Conservation (phyloP, 2,888 invertebrate genomes). For the Calameuta filiformis region DNA sequence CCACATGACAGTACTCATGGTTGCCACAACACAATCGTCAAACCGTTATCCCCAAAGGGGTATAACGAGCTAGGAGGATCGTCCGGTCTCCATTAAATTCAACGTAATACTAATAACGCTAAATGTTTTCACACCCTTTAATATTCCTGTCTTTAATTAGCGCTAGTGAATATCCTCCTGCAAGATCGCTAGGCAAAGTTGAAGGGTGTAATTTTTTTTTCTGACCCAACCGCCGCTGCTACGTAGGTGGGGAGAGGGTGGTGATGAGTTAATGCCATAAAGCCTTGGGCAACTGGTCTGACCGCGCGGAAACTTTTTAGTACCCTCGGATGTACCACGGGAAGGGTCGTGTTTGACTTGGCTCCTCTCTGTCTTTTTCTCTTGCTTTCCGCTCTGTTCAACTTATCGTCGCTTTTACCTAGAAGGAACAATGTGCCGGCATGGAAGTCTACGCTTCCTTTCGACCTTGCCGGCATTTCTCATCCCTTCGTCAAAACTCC, state of each 20-base stretch:
- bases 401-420: not conserved
- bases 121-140: not conserved
- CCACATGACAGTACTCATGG: not conserved
- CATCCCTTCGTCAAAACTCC: not conserved
- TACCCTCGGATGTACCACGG: not conserved
- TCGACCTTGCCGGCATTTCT: not conserved
- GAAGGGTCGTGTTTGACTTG: not conserved
- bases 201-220: not conserved
- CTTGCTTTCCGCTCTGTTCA: not conserved
- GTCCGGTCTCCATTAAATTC: not conserved
- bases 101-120: not conserved
- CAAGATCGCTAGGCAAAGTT: not conserved
- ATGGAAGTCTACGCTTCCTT: not conserved
- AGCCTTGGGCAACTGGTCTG: not conserved
- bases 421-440: conserved; percentile 5
- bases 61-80: not conserved
- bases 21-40: not conserved
- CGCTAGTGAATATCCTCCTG: not conserved
- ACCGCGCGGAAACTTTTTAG: not conserved
- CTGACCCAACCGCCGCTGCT: not conserved
- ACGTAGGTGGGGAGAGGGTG: not conserved
- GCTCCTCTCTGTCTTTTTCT: not conserved
- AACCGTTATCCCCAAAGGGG: not conserved
- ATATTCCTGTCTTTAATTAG: not conserved
- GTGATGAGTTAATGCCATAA: not conserved